Conservation (phyloP, 1,140 invertebrate genomes). For the Drosophila lowei region DNA sequence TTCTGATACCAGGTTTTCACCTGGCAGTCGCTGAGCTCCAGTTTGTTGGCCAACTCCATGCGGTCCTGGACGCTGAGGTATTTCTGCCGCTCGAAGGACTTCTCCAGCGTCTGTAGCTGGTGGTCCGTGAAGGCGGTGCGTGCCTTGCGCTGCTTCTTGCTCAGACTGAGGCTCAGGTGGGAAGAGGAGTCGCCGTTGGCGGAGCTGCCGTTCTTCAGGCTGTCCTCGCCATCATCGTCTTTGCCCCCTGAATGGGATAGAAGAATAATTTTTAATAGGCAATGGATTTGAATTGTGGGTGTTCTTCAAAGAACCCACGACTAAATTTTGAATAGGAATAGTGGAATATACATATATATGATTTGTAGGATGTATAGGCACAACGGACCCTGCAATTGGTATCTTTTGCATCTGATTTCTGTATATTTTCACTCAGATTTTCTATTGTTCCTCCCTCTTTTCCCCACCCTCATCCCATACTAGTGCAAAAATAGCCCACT, state of each 20-base stretch:
- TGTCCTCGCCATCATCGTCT: constrained; percentile 80
- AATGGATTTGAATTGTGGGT: too few relatives aligned
- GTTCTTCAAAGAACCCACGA: too few relatives aligned
- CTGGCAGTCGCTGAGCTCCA: constrained; percentile 99
- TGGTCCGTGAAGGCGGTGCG: constrained; percentile 99
- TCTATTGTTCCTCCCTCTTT: background rate
- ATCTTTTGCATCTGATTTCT: too few relatives aligned
- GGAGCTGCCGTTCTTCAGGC: constrained; percentile 71
- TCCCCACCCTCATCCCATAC: background rate
- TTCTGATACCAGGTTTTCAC: constrained; percentile 99
- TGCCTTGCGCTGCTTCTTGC: constrained; percentile 98
- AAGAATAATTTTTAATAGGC: background rate
- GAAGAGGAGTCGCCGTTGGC: constrained; percentile 61
- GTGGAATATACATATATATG: too few relatives aligned
- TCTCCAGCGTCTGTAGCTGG: constrained; percentile 98
- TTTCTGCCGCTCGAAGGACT: constrained; percentile 98
- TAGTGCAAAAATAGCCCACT: background rate
- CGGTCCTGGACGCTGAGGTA: constrained; percentile 99
- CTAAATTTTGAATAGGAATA: too few relatives aligned
- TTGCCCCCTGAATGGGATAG: constrained; percentile 63
- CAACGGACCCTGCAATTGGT: too few relatives aligned
- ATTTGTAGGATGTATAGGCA: too few relatives aligned
- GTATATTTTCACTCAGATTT: background rate
- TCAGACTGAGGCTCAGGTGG: constrained; percentile 84
- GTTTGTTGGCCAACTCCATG: constrained; percentile 98